Percentiles rank a stretch among this genome's conserved stretches.
Conservation (phyloP, 2,113 vertebrate genomes). For the Grammomys surdaster region DNA sequence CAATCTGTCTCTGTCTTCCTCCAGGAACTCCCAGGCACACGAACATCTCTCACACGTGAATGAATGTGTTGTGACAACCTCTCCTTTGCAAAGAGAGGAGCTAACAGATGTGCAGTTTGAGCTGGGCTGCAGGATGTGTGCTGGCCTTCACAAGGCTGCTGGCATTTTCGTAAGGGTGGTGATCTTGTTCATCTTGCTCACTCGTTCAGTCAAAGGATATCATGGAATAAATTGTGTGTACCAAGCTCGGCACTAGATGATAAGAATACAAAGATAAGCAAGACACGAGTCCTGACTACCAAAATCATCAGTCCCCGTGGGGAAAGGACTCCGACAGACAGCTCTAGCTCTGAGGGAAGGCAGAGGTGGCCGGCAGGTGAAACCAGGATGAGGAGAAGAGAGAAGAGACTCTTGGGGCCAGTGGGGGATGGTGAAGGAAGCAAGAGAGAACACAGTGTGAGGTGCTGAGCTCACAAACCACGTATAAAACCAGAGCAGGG, state of each 20-base stretch:
- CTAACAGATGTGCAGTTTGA: background rate
- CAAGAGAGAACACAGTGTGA: background rate
- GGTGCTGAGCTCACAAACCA: background rate
- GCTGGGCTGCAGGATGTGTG: background rate
- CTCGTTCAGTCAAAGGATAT: conserved; percentile 15
- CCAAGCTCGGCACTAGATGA: background rate
- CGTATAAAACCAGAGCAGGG: background rate
- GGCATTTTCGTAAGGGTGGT: conserved; percentile 52
- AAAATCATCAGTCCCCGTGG: background rate
- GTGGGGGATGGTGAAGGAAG: background rate
- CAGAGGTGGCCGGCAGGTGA: background rate
- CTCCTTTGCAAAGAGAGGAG: conserved; percentile 18
- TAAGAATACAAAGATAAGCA: conserved; percentile 2
- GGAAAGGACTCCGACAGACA: background rate
- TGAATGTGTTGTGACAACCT: background rate
- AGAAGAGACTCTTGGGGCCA: background rate
- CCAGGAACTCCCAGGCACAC: background rate
- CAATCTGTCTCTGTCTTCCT: background rate
- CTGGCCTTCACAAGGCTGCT: background rate
- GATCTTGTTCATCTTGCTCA: conserved; percentile 13
- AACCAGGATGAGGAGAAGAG: background rate
- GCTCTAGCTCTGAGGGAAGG: rapidly evolving
- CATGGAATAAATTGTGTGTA: background rate
- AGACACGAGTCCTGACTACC: background rate
- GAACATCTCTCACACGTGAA: background rate